These are phyloP conservation scores for Empidonax alnorum DNA, from an alignment of 2,113 vertebrate genomes.

Conservation along the genomic window DNA sequence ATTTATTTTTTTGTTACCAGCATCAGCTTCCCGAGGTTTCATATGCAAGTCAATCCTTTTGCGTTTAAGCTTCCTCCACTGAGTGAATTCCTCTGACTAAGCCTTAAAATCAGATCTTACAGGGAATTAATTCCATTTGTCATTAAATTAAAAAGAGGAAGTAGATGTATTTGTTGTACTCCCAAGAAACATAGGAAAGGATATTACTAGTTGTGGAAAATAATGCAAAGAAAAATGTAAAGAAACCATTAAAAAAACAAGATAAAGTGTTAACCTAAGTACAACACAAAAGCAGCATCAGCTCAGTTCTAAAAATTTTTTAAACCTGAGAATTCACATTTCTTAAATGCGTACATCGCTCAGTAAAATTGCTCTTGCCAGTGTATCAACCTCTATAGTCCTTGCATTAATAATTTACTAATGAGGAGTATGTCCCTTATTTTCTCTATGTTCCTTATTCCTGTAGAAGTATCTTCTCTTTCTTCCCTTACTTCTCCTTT, in stretches of 20 bases:
- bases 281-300: neutral
- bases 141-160: neutral
- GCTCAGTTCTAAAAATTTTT: neutral
- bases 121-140: neutral
- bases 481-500: neutral
- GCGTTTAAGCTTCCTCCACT: neutral
- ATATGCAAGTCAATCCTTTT: neutral
- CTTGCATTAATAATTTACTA: neutral
- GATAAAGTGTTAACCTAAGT: neutral
- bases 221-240: neutral
- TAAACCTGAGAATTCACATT: neutral
- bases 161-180: neutral
- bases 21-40: neutral
- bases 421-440: neutral
- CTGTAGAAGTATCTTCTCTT: neutral
- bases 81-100: neutral
- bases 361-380: neutral
- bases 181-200: neutral
- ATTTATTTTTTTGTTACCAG: neutral
- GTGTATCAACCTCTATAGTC: neutral
- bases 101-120: neutral
- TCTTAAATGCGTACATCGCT: neutral
- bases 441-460: neutral
- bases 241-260: neutral
- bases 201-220: neutral